Conservation (phyloP, 1,140 invertebrate genomes). For the Apis cerana region DNA sequence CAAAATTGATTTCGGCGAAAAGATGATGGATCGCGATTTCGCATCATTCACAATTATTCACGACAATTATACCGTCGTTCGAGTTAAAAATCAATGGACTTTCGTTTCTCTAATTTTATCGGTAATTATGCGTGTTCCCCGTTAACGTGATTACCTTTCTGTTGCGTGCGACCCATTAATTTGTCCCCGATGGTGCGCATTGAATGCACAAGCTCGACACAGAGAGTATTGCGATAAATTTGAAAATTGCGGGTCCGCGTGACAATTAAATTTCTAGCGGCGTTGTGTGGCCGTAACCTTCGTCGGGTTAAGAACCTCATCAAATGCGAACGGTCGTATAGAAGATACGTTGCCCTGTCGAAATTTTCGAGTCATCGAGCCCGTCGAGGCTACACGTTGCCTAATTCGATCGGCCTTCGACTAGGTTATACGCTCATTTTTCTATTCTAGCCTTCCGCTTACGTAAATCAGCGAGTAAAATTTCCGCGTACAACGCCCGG, state of each 20-base stretch:
- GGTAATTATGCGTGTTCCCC: slow-evolving; percentile 22
- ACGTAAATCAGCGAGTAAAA: not conserved
- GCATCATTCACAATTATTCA: too few species aligned
- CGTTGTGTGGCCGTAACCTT: slow-evolving; percentile 2
- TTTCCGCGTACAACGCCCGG: not conserved
- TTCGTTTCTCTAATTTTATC: slow-evolving; percentile 38
- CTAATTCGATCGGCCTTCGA: slow-evolving; percentile 23
- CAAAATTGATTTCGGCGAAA: not conserved
- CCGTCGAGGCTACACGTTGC: slow-evolving; percentile 24
- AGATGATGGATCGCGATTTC: not conserved
- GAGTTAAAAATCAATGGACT: slow-evolving; percentile 9
- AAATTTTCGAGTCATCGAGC: slow-evolving; percentile 25
- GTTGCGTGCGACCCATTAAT: slow-evolving; percentile 10
- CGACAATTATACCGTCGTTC: not conserved
- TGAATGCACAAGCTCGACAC: slow-evolving; percentile 5
- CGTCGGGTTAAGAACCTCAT: slow-evolving; percentile 47
- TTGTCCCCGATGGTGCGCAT: not conserved
- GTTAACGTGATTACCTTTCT: slow-evolving; percentile 38
- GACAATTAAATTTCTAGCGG: slow-evolving; percentile 30
- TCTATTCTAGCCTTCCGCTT: slow-evolving; percentile 45
- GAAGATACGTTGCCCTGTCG: slow-evolving; percentile 30
- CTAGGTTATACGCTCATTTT: slow-evolving; percentile 33
- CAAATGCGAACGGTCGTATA: not conserved
- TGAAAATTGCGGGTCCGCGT: not conserved
- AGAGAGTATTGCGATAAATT: slow-evolving; percentile 8